phyloP scores from a whole-genome alignment of 2,113 vertebrate genomes.

The Lophura nycthemera region DNA sequence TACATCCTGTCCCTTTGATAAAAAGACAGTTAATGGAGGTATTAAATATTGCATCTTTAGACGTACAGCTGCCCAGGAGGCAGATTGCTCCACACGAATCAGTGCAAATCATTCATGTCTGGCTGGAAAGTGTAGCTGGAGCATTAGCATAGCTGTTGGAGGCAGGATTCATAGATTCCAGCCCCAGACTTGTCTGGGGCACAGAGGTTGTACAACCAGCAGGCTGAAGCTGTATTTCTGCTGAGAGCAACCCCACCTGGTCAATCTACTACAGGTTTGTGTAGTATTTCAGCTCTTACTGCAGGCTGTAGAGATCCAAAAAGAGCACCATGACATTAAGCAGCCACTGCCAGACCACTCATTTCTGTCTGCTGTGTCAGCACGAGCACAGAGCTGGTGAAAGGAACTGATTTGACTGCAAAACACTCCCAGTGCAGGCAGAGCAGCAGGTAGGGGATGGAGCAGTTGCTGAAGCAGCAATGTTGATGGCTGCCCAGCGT shows the following conservation, averaged over 20 bases:
- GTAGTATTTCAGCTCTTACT: background rate
- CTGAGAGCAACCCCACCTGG: background rate
- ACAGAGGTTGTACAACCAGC: background rate
- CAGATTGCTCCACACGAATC: background rate
- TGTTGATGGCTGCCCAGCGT: background rate
- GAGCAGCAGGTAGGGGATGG: rapidly evolving
- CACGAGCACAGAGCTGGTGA: background rate
- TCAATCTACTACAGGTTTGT: background rate
- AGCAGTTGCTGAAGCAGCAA: background rate
- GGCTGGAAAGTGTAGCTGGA: background rate
- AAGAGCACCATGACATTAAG: background rate
- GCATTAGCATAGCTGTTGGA: background rate
- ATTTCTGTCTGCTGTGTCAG: background rate
- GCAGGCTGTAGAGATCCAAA: background rate
- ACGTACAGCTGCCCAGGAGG: background rate
- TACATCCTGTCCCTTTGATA: background rate
- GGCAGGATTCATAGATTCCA: background rate
- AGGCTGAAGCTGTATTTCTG: background rate
- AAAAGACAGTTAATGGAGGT: background rate
- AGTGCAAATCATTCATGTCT: background rate
- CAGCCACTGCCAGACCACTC: background rate
- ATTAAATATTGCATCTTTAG: background rate
- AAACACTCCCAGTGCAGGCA: background rate
- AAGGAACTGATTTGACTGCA: background rate
- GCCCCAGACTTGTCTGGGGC: background rate